phyloP scores from a whole-genome alignment of 2,888 invertebrate genomes.

The Ariolimax columbianus region DNA sequence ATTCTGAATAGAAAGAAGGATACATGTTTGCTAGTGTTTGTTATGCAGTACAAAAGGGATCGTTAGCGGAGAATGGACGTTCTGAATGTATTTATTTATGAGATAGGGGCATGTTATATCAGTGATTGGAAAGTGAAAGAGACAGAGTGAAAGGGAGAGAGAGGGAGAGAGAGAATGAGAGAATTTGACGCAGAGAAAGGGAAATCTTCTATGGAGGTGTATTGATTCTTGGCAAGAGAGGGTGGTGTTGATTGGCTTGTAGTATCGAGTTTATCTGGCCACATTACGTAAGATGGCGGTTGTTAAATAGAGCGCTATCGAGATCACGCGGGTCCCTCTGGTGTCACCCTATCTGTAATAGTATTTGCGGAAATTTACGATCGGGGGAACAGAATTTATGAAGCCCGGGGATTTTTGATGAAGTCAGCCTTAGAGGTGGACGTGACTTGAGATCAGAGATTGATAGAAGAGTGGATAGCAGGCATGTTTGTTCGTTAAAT shows the following conservation, averaged over 20 bases:
- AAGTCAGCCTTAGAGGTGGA: not conserved
- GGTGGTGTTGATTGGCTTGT: not conserved
- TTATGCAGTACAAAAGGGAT: not conserved
- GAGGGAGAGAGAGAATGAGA: not conserved
- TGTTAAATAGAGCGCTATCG: conserved; percentile 1
- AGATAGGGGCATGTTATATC: not conserved
- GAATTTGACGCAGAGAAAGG: not conserved
- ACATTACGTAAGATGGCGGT: not conserved
- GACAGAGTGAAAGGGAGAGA: not conserved
- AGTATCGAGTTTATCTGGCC: not conserved
- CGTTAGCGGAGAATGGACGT: not conserved
- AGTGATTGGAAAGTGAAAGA: not conserved
- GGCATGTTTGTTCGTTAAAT: not conserved
- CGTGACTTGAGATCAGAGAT: not conserved
- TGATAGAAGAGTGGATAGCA: not conserved
- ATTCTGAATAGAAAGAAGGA: not conserved
- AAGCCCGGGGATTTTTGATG: not conserved
- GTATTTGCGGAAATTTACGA: not conserved
- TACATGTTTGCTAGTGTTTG: not conserved
- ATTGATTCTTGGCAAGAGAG: not conserved
- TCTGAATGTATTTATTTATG: not conserved
- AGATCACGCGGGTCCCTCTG: not conserved
- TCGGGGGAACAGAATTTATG: not conserved
- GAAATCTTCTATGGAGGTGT: no score
- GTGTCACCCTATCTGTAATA: conserved; percentile 17